Base-by-base conservation (phyloP, 2,888 invertebrate species). In the Dicyrtomina minuta region DNA sequence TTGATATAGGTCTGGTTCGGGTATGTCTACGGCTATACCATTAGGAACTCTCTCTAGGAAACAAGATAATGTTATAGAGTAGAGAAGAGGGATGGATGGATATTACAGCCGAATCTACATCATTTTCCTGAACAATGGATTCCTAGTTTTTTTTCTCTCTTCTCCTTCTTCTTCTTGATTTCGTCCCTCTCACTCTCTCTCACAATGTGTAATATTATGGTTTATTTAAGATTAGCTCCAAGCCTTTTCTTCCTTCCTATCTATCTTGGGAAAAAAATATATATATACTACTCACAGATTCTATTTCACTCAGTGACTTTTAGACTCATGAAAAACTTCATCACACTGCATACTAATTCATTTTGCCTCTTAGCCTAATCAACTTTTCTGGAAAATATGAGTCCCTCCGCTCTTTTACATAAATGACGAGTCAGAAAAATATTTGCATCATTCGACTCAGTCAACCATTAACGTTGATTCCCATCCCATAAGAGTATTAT, bases 311-410 rank as follows among this genome's bases (percentile, higher is more conserved):
- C 49, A 51, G 44, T 43, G 44, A 60, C 60, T 43, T 55, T 64
- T 51, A 43, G 26, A 64, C 20, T 62, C 58, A 56, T 64, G 62
- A 59, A 64, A 62, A 60, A 61, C 61, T 61, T 53, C 73, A 73
- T 75, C 75, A 75, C 73, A 72, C 70, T 74, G 75, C 75, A 75
- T 74, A 72, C 75, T 78, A 76, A 78, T 75, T 78, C 75, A 73
- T 70, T 68, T 70, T 73, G 72, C 72, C 72, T 77, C 68, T 73
- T 75, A 73, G 74, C 74, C 73, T 76, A 75, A 78, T 78, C 75
- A 75, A 76, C 67, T 78, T 77, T 75, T 74, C 71, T 72, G 65
- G 70, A 72, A 68, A 72, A 68, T 67, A 72, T 61, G 67, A 72
- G 72, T 73, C 71, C 66, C 70, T 55, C 51, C 55, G 61, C 70